A percentile compares a stretch with the other conserved stretches of the same genome.
Evolutionary conservation across 2,888 invertebrate genomes (phyloP).

Genomic region (Himalopsyche kuldschensis): DNA sequence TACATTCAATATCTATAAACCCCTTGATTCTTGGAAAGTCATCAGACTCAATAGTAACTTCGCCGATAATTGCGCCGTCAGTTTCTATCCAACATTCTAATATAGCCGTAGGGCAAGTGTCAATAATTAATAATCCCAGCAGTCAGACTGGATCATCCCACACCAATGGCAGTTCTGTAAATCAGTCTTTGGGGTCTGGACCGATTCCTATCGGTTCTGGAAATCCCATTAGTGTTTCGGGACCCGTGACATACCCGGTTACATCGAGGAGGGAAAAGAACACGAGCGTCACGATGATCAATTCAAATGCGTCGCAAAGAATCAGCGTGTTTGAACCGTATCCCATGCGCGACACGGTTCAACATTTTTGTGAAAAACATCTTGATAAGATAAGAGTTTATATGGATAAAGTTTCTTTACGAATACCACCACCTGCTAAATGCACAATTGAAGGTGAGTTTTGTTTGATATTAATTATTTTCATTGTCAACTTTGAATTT

Average conservation of each 20-base stretch:
- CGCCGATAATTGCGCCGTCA: slow-evolving; percentile 45
- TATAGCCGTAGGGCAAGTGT: slow-evolving; percentile 52
- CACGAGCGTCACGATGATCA: slow-evolving; percentile 77
- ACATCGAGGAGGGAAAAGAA: slow-evolving; percentile 68
- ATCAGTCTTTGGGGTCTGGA: slow-evolving; percentile 39
- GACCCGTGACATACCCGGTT: slow-evolving; percentile 60
- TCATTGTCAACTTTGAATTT: too few species aligned
- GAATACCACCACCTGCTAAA: slow-evolving; percentile 87
- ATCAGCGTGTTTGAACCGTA: slow-evolving; percentile 88
- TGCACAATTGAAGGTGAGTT: slow-evolving; percentile 85
- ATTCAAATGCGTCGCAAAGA: slow-evolving; percentile 61
- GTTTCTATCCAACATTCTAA: slow-evolving; percentile 54
- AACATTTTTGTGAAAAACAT: slow-evolving; percentile 96
- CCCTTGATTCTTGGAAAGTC: slow-evolving; percentile 52
- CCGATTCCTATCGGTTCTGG: slow-evolving; percentile 35
- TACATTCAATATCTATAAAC: slow-evolving; percentile 53
- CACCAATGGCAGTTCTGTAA: slow-evolving; percentile 39
- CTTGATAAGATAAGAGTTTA: slow-evolving; percentile 87
- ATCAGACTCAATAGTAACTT: slow-evolving; percentile 45
- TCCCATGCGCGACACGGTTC: slow-evolving; percentile 89
- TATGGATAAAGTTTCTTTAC: slow-evolving; percentile 82
- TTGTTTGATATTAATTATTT: not conserved
- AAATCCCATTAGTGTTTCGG: slow-evolving; percentile 58
- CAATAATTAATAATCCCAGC: slow-evolving; percentile 41
- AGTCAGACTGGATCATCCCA: slow-evolving; percentile 22